These are phyloP conservation scores for Penaeus indicus DNA, from an alignment of 1,140 invertebrate species.

Conservation along the genomic window DNA sequence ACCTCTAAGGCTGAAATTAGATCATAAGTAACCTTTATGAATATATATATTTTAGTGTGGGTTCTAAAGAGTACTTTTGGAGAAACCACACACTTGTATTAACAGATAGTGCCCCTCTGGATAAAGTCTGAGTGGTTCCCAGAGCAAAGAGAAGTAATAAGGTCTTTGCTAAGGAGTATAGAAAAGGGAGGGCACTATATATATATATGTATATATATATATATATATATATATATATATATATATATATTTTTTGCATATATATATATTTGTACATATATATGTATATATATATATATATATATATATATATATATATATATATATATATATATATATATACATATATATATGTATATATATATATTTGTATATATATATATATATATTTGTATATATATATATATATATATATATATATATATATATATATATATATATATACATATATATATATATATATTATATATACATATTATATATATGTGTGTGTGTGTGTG, in stretches of 20 bases:
- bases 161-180: too few species aligned
- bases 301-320: conserved; percentile 26
- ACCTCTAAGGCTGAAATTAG: too few species aligned
- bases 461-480: not conserved
- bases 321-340: conserved; percentile 13
- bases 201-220: too few species aligned
- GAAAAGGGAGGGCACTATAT: too few species aligned
- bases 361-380: not conserved
- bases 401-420: conserved; percentile 16
- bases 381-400: not conserved
- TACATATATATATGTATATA: not conserved
- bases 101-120: too few species aligned
- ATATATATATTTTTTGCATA: not conserved
- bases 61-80: too few species aligned
- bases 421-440: conserved; percentile 20
- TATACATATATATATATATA: conserved; percentile 17
- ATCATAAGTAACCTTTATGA: too few species aligned
- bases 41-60: too few species aligned
- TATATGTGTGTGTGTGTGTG: not conserved
- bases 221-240: conserved; percentile 14
- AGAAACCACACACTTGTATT: too few species aligned
- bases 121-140: too few species aligned
- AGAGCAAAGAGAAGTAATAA: too few species aligned
- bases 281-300: not conserved
- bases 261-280: not conserved